Conservation (phyloP, 2,888 invertebrate genomes). For the Drosophila sordidapex region DNA sequence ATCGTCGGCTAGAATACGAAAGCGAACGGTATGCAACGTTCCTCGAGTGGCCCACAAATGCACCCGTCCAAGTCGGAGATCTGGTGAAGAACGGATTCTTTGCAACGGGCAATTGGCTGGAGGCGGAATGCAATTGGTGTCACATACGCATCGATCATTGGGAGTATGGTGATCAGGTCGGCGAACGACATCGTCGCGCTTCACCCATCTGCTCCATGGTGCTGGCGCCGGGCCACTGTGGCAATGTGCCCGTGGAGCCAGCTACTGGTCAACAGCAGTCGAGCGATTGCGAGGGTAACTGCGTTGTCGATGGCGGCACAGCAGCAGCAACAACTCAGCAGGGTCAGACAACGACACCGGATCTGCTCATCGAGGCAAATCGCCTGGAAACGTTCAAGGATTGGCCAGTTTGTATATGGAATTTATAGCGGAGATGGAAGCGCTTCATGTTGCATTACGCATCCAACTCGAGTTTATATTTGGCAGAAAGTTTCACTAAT, state of each 20-base stretch:
- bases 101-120: conserved; percentile 88
- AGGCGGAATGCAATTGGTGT: conserved; percentile 93
- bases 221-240: conserved; percentile 88
- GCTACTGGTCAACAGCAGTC: not conserved
- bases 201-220: conserved; percentile 91
- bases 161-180: conserved; percentile 90
- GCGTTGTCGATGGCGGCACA: conserved; percentile 54
- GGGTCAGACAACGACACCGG: conserved; percentile 64
- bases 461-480: not conserved
- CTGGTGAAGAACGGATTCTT: conserved; percentile 89
- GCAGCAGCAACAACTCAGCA: conserved; percentile 9
- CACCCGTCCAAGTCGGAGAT: conserved; percentile 59
- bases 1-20: conserved; percentile 58
- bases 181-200: conserved; percentile 88
- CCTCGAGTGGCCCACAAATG: conserved; percentile 61
- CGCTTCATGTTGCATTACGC: not conserved
- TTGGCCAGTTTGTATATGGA: conserved; percentile 88
- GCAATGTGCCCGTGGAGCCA: conserved; percentile 87
- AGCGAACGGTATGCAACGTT: conserved; percentile 60
- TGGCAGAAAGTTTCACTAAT: not conserved
- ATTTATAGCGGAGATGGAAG: not conserved
- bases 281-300: conserved; percentile 48
- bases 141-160: conserved; percentile 89
- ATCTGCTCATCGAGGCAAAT: conserved; percentile 89
- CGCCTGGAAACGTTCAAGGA: conserved; percentile 89